Evolutionary conservation across 2,797 vertebrate species (phyloP).

Genomic region (Myoxocephalus aenaeus): DNA sequence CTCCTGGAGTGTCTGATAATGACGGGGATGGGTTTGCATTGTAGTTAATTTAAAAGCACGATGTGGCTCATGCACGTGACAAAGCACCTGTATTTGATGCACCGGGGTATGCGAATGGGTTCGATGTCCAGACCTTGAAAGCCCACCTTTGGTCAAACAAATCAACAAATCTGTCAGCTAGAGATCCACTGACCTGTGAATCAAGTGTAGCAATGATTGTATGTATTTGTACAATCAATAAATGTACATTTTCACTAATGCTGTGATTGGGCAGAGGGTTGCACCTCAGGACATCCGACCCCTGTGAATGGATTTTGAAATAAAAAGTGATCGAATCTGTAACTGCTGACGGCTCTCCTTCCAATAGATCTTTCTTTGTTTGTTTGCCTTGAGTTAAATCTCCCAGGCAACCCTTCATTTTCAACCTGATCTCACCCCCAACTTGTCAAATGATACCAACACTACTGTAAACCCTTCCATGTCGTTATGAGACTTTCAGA

Average conservation of each 20-base stretch:
- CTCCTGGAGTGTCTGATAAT: no score
- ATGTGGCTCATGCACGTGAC: not conserved
- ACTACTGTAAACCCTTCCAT: not conserved
- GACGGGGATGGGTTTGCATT: not conserved
- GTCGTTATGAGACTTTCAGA: not conserved
- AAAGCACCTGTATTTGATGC: not conserved
- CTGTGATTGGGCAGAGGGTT: not conserved
- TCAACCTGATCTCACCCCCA: not conserved
- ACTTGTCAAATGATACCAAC: not conserved
- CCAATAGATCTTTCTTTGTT: not conserved
- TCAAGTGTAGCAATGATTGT: not conserved
- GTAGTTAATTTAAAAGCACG: no score
- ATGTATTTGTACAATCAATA: not conserved
- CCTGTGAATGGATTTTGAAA: not conserved
- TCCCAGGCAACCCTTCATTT: not conserved
- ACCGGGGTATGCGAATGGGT: not conserved
- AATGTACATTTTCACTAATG: not conserved
- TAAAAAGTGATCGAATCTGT: not conserved
- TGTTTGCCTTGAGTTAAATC: not conserved
- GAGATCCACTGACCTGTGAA: not conserved
- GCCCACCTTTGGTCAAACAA: not conserved
- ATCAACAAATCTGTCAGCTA: not conserved
- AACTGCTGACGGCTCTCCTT: not conserved
- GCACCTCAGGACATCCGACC: not conserved
- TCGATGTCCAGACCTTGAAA: constrained; percentile 24